Evolutionary conservation across 2,888 invertebrate species (phyloP).

Genomic region (Athalia cordata): DNA sequence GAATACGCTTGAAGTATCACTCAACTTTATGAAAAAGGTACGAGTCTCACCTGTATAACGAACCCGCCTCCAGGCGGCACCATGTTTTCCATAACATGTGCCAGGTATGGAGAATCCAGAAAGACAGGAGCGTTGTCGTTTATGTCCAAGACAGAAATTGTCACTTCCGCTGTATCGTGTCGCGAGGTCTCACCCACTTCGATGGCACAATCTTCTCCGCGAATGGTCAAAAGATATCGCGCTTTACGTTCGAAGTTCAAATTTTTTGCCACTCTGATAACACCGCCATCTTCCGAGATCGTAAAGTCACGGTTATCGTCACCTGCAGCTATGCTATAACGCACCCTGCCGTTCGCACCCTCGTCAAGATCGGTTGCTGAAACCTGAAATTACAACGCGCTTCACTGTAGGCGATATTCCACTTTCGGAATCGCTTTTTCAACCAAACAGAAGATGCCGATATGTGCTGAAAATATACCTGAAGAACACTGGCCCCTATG

Average conservation of each 20-base stretch:
- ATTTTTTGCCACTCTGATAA: slow-evolving; percentile 93
- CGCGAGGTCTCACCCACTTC: slow-evolving; percentile 77
- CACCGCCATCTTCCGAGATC: slow-evolving; percentile 93
- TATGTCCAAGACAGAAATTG: slow-evolving; percentile 91
- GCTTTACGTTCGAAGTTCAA: slow-evolving; percentile 94
- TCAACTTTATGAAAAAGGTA: not conserved
- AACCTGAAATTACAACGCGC: slow-evolving; percentile 76
- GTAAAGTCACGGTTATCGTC: slow-evolving; percentile 94
- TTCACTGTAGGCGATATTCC: not conserved
- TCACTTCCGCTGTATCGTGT: slow-evolving; percentile 87
- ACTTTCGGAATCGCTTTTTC: not conserved
- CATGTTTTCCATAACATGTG: slow-evolving; percentile 95
- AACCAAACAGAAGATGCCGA: not conserved
- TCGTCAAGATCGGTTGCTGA: slow-evolving; percentile 93
- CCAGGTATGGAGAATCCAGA: slow-evolving; percentile 94
- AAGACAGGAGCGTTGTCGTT: slow-evolving; percentile 96
- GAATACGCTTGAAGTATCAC: not conserved
- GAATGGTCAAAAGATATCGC: slow-evolving; percentile 87
- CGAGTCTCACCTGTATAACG: slow-evolving; percentile 74
- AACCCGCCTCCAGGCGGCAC: slow-evolving; percentile 84
- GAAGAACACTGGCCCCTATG: slow-evolving; percentile 92
- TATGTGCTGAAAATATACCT: slow-evolving; percentile 75
- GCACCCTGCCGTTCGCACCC: slow-evolving; percentile 91
- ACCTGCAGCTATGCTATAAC: slow-evolving; percentile 91
- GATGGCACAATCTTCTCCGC: slow-evolving; percentile 91